phyloP scores from a whole-genome alignment of 2,888 invertebrate species.

The Bugula neritina region DNA sequence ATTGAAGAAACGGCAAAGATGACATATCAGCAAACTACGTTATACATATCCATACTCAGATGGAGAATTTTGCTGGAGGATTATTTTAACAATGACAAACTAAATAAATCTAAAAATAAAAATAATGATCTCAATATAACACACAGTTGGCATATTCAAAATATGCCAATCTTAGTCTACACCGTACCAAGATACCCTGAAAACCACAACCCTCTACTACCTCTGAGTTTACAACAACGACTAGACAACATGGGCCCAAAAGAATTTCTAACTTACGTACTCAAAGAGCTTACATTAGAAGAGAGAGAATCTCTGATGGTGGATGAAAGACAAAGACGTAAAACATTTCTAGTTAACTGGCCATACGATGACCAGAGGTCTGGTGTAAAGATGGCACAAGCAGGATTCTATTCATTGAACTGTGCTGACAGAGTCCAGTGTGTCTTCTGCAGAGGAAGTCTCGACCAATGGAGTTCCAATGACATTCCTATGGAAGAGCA shows the following conservation, averaged over 20 bases:
- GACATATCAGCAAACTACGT: no score
- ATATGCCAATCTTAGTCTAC: no score
- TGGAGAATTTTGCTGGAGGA: no score
- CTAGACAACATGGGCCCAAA: not conserved
- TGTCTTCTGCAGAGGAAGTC: constrained; percentile 48
- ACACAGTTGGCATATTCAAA: no score
- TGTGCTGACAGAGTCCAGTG: not conserved
- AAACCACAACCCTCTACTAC: not conserved
- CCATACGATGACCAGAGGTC: not conserved
- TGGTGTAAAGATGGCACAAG: not conserved
- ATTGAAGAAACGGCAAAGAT: no score
- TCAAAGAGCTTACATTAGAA: not conserved
- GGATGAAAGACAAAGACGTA: not conserved
- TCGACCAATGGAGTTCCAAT: constrained; percentile 83
- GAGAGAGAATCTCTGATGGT: not conserved
- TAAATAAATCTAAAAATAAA: no score
- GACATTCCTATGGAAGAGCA: constrained; percentile 92
- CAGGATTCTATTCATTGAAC: not conserved
- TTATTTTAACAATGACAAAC: no score
- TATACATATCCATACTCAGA: no score
- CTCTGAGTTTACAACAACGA: not conserved
- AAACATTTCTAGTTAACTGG: not conserved
- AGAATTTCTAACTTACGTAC: not conserved
- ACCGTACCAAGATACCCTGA: not conserved
- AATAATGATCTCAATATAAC: no score